Conservation (phyloP, 2,888 invertebrate genomes). For the Dasypogon diadema region DNA sequence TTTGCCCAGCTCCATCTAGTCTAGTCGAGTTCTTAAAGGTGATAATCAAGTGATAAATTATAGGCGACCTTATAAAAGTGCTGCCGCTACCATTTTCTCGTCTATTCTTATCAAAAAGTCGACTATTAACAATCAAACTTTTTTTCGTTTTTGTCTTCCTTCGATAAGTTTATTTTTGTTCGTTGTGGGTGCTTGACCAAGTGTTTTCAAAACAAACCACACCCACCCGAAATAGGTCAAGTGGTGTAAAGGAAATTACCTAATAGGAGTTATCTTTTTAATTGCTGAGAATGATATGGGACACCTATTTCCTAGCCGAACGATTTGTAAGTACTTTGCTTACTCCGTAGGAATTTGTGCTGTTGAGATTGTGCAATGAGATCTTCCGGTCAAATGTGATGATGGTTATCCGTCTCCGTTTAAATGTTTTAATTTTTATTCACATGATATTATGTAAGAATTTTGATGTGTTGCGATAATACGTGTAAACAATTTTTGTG, state of each 20-base stretch:
- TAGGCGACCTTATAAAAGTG: not conserved
- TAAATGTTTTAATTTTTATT: too few relatives aligned
- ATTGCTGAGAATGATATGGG: conserved; percentile 8
- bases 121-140: conserved; percentile 1
- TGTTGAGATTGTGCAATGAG: not conserved
- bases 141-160: not conserved
- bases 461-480: not conserved
- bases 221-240: conserved; percentile 8
- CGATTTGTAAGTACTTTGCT: conserved; percentile 25
- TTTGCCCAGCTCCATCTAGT: conserved; percentile 37
- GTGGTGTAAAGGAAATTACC: not conserved
- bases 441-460: too few relatives aligned
- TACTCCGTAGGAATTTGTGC: too few relatives aligned
- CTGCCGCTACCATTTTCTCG: not conserved
- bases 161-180: not conserved
- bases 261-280: not conserved
- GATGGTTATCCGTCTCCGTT: too few relatives aligned
- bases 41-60: not conserved
- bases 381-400: conserved; percentile 9
- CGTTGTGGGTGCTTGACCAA: not conserved
- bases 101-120: conserved; percentile 17
- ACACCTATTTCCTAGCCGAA: not conserved
- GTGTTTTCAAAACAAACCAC: not conserved
- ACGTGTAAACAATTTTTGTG: not conserved
- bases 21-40: conserved; percentile 36